These are phyloP conservation scores for Eleginops maclovinus DNA, from an alignment of 2,113 vertebrate species.

Conservation along the genomic window DNA sequence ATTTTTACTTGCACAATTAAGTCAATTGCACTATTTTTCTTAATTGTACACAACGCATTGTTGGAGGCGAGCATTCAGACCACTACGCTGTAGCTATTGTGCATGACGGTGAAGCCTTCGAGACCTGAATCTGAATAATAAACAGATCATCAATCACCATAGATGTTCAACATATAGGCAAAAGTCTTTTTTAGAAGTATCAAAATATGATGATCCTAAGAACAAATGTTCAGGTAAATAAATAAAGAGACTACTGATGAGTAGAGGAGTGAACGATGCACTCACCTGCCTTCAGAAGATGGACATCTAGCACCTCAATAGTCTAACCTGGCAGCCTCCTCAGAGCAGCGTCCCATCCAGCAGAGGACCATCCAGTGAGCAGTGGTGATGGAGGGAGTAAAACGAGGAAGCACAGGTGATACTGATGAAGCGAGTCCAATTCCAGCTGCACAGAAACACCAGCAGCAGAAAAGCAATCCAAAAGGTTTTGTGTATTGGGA, in stretches of 20 bases:
- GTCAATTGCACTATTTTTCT: too few relatives aligned
- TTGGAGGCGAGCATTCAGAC: too few relatives aligned
- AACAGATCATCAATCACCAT: neutral
- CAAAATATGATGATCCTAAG: neutral
- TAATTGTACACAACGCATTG: too few relatives aligned
- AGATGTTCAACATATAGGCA: neutral
- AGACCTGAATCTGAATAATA: too few relatives aligned
- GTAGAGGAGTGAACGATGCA: constrained; percentile 14
- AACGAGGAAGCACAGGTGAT: constrained; percentile 30
- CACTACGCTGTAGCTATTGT: too few relatives aligned
- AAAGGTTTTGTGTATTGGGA: constrained; percentile 19
- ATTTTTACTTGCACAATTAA: too few relatives aligned
- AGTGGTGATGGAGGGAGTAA: constrained; percentile 23
- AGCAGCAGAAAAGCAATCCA: constrained; percentile 47
- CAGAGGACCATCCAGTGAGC: constrained; percentile 74
- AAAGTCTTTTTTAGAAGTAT: neutral
- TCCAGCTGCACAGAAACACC: constrained; percentile 52
- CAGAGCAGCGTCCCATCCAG: constrained; percentile 76
- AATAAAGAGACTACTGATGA: constrained; percentile 1
- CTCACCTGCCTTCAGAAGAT: constrained; percentile 83
- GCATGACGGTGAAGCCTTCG: too few relatives aligned
- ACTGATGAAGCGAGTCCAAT: constrained; percentile 32
- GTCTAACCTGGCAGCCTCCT: constrained; percentile 77
- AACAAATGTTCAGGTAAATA: neutral
- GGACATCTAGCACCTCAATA: constrained; percentile 78